These are phyloP conservation scores for Tigriopus californicus DNA, from an alignment of 2,888 invertebrate species.

Conservation along the genomic window DNA sequence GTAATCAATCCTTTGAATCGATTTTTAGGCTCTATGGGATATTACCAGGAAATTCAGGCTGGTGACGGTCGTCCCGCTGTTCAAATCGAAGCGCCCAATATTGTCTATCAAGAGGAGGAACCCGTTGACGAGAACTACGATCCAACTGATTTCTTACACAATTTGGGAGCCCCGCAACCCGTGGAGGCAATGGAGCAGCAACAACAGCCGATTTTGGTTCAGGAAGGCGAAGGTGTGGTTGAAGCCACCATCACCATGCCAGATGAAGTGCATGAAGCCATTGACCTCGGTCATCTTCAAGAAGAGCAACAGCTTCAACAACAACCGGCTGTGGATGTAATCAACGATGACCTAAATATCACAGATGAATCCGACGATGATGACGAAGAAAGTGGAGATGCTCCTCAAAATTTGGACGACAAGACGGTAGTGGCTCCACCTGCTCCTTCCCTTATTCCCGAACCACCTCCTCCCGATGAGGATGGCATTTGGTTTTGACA, in stretches of 20 bases:
- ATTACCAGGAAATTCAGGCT: conserved; percentile 9
- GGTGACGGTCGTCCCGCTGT: conserved; percentile 1
- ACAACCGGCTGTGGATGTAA: background rate
- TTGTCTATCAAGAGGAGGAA: conserved; percentile 31
- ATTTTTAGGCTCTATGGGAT: background rate
- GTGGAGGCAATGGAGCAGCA: conserved; percentile 24
- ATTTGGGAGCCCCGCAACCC: conserved; percentile 31
- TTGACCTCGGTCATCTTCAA: background rate
- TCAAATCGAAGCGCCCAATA: background rate
- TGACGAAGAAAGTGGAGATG: background rate
- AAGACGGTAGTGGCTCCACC: background rate
- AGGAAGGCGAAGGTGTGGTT: conserved; percentile 50
- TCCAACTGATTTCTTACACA: conserved; percentile 54
- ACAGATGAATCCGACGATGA: conserved; percentile 10
- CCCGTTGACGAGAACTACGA: conserved; percentile 65
- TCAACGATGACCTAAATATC: conserved; percentile 7
- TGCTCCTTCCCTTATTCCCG: background rate
- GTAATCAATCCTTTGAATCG: no score
- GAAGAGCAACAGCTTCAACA: conserved; percentile 1
- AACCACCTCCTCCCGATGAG: background rate
- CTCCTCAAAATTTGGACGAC: background rate
- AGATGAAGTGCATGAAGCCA: conserved; percentile 27
- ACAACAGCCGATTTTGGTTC: conserved; percentile 25
- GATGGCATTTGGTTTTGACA: background rate
- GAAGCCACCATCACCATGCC: conserved; percentile 60